phyloP scores from a whole-genome alignment of 2,888 invertebrate species.

The Lasioglossum vierecki region DNA sequence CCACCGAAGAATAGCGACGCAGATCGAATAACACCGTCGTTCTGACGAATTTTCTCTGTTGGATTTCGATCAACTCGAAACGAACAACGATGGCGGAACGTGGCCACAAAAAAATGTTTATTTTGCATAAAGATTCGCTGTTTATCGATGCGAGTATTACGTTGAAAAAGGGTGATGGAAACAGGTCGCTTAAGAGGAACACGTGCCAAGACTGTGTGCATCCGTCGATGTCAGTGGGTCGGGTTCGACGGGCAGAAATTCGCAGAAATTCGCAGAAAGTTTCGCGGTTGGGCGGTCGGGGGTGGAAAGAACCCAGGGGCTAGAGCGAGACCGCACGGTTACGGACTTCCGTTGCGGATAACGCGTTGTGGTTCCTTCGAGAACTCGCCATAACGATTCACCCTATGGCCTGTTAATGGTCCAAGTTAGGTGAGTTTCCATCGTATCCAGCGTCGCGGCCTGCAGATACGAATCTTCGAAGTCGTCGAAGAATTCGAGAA shows the following conservation, averaged over 20 bases:
- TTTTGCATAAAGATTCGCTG: no score
- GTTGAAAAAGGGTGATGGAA: neutral
- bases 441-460: slow-evolving; percentile 48
- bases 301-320: slow-evolving; percentile 19
- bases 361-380: slow-evolving; percentile 60
- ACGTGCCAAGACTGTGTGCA: slow-evolving; percentile 54
- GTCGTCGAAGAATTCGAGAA: slow-evolving; percentile 61
- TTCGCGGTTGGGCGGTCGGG: neutral
- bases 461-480: slow-evolving; percentile 65
- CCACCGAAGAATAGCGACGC: neutral
- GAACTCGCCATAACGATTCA: slow-evolving; percentile 69
- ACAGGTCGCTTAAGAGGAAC: slow-evolving; percentile 19
- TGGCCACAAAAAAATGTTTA: no score
- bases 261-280: slow-evolving; percentile 42
- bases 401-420: slow-evolving; percentile 71
- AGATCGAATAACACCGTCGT: neutral
- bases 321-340: slow-evolving; percentile 8
- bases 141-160: no score
- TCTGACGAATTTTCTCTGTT: neutral
- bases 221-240: slow-evolving; percentile 65
- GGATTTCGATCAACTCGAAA: neutral
- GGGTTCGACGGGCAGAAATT: slow-evolving; percentile 28
- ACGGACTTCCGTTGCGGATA: slow-evolving; percentile 65
- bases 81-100: neutral
- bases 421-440: slow-evolving; percentile 70